These are phyloP conservation scores for Entomobrya proxima DNA, from an alignment of 2,888 invertebrate genomes.

Conservation along the genomic window DNA sequence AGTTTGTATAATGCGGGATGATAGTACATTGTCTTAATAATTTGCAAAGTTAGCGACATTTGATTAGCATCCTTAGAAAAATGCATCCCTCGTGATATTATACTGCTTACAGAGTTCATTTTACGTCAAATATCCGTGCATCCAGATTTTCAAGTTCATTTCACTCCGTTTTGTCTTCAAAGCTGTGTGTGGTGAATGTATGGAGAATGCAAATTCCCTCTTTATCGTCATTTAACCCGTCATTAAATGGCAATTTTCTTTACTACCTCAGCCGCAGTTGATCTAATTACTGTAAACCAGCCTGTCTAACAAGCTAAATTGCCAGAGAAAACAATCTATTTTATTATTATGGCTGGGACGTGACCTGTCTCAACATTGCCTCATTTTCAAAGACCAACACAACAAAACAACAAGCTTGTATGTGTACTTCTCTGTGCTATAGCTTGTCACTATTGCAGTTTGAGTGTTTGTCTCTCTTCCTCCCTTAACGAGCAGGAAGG, in stretches of 20 bases:
- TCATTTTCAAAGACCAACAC: slow-evolving; percentile 1
- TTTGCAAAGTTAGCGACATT: slow-evolving; percentile 61
- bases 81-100: neutral
- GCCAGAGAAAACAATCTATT: slow-evolving; percentile 40
- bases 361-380: slow-evolving; percentile 59
- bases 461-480: neutral
- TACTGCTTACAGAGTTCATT: neutral
- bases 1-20: neutral
- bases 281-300: slow-evolving; percentile 54
- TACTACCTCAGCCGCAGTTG: neutral
- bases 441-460: neutral
- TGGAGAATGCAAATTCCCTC: slow-evolving; percentile 42
- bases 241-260: slow-evolving; percentile 37
- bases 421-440: neutral
- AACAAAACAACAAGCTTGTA: neutral
- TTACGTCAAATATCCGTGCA: neutral
- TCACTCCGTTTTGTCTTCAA: neutral
- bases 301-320: slow-evolving; percentile 43
- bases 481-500: slow-evolving; percentile 57
- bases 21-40: slow-evolving; percentile 57
- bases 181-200: neutral
- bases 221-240: slow-evolving; percentile 47
- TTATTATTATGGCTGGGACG: slow-evolving; percentile 44
- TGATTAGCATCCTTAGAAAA: slow-evolving; percentile 61
- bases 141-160: neutral